Evolutionary conservation across 2,888 invertebrate species (phyloP).

Genomic region (Desoria tigrina): DNA sequence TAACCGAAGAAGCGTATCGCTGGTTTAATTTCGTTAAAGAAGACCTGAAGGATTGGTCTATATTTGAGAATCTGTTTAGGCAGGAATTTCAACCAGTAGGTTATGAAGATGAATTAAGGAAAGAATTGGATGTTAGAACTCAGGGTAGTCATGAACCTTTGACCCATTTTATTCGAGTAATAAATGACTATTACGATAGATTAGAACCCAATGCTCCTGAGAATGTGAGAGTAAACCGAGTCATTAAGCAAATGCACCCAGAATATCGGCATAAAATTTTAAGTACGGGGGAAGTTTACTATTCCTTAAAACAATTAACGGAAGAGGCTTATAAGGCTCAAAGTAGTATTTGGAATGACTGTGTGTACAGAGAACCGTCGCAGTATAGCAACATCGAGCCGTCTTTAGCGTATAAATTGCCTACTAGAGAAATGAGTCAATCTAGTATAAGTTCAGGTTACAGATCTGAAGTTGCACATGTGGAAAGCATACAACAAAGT

Average conservation of each 20-base stretch:
- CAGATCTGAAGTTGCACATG: too few relatives aligned
- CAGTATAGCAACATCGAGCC: too few relatives aligned
- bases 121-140: slow-evolving; percentile 2
- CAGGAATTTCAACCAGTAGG: slow-evolving; percentile 1
- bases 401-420: too few relatives aligned
- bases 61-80: not conserved
- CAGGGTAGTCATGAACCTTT: not conserved
- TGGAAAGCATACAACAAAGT: too few relatives aligned
- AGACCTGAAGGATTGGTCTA: not conserved
- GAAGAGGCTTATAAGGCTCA: not conserved
- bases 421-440: too few relatives aligned
- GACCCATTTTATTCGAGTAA: slow-evolving; percentile 1
- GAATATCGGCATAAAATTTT: not conserved
- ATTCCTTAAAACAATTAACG: not conserved
- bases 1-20: not conserved
- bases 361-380: too few relatives aligned
- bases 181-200: slow-evolving; percentile 1
- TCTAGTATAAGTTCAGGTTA: too few relatives aligned
- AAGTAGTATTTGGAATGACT: not conserved
- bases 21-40: not conserved
- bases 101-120: too few relatives aligned
- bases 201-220: not conserved
- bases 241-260: slow-evolving; percentile 6
- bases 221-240: not conserved
- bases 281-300: not conserved